These are phyloP conservation scores for Microcaecilia unicolor DNA, from an alignment of 2,797 vertebrate species.

Conservation along the genomic window DNA sequence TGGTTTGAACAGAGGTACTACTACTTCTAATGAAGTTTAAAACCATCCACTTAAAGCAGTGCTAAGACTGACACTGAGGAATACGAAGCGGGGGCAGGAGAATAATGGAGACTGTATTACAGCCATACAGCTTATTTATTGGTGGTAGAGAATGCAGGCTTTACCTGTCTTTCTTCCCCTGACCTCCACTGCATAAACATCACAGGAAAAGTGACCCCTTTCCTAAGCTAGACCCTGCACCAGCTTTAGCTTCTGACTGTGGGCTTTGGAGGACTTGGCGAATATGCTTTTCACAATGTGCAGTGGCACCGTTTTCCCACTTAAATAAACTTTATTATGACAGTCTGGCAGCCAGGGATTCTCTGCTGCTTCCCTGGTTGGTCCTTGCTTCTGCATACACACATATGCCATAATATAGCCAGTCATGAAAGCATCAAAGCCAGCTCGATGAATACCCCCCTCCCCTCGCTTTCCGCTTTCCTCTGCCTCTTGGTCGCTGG, in stretches of 20 bases:
- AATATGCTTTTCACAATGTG: constrained; percentile 88
- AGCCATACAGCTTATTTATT: too few species aligned
- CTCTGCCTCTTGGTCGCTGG: background rate
- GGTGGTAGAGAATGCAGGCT: too few species aligned
- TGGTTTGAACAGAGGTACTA: too few species aligned
- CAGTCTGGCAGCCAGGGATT: constrained; percentile 61
- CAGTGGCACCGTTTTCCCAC: constrained; percentile 82
- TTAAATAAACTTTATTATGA: constrained; percentile 88
- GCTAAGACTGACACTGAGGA: too few species aligned
- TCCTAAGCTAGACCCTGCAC: constrained; percentile 57
- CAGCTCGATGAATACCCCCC: constrained; percentile 77
- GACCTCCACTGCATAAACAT: too few species aligned
- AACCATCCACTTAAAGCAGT: too few species aligned
- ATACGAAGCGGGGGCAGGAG: too few species aligned
- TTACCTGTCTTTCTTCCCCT: too few species aligned
- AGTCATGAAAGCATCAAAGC: constrained; percentile 96
- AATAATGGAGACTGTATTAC: too few species aligned
- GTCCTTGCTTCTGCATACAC: constrained; percentile 36
- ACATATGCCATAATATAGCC: constrained; percentile 84
- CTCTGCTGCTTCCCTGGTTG: background rate
- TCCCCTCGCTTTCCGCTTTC: constrained; percentile 39
- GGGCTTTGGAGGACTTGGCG: constrained; percentile 83
- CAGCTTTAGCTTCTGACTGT: constrained; percentile 78
- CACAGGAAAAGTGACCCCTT: too few species aligned
- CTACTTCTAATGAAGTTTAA: too few species aligned